Evolutionary conservation across 1,140 invertebrate genomes (phyloP), one percentile per base, ranked within the genome.

Genomic region (Nymphalis io): DNA sequence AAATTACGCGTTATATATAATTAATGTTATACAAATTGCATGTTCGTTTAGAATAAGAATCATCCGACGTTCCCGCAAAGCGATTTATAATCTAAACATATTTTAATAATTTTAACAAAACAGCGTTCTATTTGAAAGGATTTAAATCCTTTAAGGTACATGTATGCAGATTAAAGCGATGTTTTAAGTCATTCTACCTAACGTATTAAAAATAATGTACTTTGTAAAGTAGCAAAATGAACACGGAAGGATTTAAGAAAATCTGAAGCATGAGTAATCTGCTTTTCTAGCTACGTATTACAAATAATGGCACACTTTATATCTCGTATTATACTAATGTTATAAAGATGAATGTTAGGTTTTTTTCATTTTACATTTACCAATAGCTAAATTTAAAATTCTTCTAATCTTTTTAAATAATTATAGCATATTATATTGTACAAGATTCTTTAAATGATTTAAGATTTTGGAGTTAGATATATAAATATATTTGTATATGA

Each of bases 211-310:
- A 63, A 53, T 53, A 63, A 53, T n/a, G 33, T 53, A 40, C 51
- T 27, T 63, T 64, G 38, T 51, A 23, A 64, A 42, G 61, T 53
- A 48, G 38, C 38, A 20, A 42, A 39, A 57, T 44, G 38, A 64
- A 64, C 61, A 53, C 61, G 27, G 27, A 63, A 64, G 62, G 62
- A 64, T 64, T 64, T 64, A 64, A 64, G 48, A 64, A 18, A 11
- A 27, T 51, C 18, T 64, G 33, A 64, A 57, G 62, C 33, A 40
- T 53, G 51, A 55, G 38, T 42, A 57, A 64, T 55, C 48, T 55
- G 62, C 51, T 21, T 64, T 13, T 40, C 46, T 55, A 27, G 51
- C 11, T 23, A 27, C 51, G 20, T 55, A 55, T 20, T 55, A 33
- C 20, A 55, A 55, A 27, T 27, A 27, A 55, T 27, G 23, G 16